These are phyloP conservation scores for Ruditapes philippinarum DNA, from an alignment of 1,140 invertebrate species.

Conservation along the genomic window DNA sequence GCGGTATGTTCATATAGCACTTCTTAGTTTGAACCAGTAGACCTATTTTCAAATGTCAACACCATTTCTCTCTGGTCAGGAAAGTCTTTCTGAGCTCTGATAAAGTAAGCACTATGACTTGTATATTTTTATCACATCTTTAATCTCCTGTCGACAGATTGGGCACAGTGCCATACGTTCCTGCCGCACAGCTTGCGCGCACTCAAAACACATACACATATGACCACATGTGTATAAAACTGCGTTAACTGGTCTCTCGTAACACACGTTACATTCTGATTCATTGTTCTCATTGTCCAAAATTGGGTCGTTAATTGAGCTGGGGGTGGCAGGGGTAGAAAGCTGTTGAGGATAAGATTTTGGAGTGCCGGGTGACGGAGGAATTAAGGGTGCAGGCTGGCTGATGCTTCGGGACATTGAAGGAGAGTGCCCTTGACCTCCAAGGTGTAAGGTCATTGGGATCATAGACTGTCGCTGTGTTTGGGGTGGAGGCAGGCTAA, in stretches of 20 bases:
- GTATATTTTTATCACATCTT: slow-evolving; percentile 97
- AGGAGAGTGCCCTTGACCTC: slow-evolving; percentile 41
- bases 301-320: slow-evolving; percentile 65
- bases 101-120: slow-evolving; percentile 37
- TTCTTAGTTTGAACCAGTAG: too few species aligned
- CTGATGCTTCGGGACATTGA: slow-evolving; percentile 61
- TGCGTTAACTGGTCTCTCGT: slow-evolving; percentile 96
- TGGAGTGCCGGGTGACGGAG: slow-evolving; percentile 68
- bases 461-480: slow-evolving; percentile 60
- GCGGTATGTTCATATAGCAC: too few species aligned
- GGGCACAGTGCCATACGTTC: slow-evolving; percentile 94
- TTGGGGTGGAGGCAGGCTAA: slow-evolving; percentile 73
- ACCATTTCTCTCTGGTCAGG: not conserved
- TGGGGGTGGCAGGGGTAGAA: slow-evolving; percentile 73
- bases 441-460: slow-evolving; percentile 48
- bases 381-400: slow-evolving; percentile 48
- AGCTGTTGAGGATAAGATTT: slow-evolving; percentile 59
- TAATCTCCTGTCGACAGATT: slow-evolving; percentile 96
- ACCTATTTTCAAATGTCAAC: too few species aligned
- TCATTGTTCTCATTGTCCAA: slow-evolving; percentile 71
- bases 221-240: slow-evolving; percentile 99
- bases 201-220: slow-evolving; percentile 99
- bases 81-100: not conserved
- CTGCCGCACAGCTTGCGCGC: slow-evolving; percentile 93
- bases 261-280: slow-evolving; percentile 97